Conservation (phyloP, 2,888 invertebrate species). For the Lepidochrysops patricia region DNA sequence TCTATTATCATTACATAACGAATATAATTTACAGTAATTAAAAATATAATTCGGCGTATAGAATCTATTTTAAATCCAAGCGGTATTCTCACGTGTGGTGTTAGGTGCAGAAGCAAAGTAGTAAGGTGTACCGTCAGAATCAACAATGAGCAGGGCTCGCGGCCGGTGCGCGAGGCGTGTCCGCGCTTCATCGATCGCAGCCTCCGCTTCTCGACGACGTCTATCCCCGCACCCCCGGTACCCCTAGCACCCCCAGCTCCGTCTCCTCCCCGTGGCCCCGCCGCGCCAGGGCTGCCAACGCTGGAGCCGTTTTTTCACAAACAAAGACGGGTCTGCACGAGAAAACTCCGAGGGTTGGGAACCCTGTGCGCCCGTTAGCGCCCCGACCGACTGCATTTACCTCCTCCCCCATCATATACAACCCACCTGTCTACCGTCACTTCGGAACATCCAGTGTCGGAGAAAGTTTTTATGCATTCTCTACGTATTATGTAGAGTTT, state of each 20-base stretch:
- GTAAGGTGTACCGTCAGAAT: slow-evolving; percentile 29
- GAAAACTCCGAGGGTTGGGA: slow-evolving; percentile 23
- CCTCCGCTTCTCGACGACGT: slow-evolving; percentile 71
- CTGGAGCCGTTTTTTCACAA: background rate
- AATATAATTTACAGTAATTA: too few relatives aligned
- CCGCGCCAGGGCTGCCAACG: background rate
- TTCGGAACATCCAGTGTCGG: slow-evolving; percentile 28
- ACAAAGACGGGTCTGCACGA: background rate
- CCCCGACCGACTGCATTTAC: slow-evolving; percentile 73
- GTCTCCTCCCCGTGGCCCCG: too few relatives aligned
- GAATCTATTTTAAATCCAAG: background rate
- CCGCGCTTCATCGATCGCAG: slow-evolving; percentile 74
- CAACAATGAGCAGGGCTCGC: slow-evolving; percentile 53
- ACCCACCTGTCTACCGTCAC: slow-evolving; percentile 50
- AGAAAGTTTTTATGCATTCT: background rate
- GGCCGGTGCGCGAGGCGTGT: slow-evolving; percentile 68
- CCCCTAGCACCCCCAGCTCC: background rate
- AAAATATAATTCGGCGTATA: too few relatives aligned
- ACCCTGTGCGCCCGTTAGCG: slow-evolving; percentile 57
- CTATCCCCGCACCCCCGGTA: slow-evolving; percentile 33
- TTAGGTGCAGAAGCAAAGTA: background rate
- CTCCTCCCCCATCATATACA: slow-evolving; percentile 51
- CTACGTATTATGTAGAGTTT: slow-evolving; percentile 16
- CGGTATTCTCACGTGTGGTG: background rate
- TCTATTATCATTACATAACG: too few relatives aligned